A percentile compares a stretch with the other conserved stretches of the same genome.
Conservation (phyloP, 2,888 invertebrate genomes). For the Eretmocerus hayati region DNA sequence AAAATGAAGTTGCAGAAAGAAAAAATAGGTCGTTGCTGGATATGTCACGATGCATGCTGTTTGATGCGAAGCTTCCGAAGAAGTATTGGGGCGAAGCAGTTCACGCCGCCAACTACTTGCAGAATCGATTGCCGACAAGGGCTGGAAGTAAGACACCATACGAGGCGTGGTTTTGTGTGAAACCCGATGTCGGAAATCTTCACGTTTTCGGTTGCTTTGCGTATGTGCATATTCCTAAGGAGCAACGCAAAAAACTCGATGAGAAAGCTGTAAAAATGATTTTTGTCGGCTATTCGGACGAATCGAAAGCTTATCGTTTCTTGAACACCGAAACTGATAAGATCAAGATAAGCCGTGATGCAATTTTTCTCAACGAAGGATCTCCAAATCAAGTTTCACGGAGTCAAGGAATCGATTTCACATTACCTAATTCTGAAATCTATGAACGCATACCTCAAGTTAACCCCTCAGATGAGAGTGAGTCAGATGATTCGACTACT, state of each 20-base stretch:
- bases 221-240: constrained; percentile 22
- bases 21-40: constrained; percentile 27
- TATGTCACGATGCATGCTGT: constrained; percentile 25
- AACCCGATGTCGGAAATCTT: constrained; percentile 19
- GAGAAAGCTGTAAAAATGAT: constrained; percentile 17
- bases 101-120: constrained; percentile 22
- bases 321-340: constrained; percentile 11
- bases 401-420: not conserved
- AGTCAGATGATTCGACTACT: not conserved
- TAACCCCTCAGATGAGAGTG: not conserved
- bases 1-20: constrained; percentile 27
- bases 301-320: constrained; percentile 24
- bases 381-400: not conserved
- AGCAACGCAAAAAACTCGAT: constrained; percentile 20
- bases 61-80: constrained; percentile 22
- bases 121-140: constrained; percentile 20
- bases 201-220: constrained; percentile 22
- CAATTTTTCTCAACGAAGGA: constrained; percentile 3
- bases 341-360: constrained; percentile 23
- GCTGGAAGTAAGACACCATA: constrained; percentile 17
- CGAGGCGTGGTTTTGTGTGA: constrained; percentile 18
- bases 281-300: constrained; percentile 17
- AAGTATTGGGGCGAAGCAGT: constrained; percentile 24
- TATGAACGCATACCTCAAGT: not conserved
- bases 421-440: not conserved